Base-by-base conservation (phyloP, 2,888 invertebrate genomes). In the Mylabris sibirica region DNA sequence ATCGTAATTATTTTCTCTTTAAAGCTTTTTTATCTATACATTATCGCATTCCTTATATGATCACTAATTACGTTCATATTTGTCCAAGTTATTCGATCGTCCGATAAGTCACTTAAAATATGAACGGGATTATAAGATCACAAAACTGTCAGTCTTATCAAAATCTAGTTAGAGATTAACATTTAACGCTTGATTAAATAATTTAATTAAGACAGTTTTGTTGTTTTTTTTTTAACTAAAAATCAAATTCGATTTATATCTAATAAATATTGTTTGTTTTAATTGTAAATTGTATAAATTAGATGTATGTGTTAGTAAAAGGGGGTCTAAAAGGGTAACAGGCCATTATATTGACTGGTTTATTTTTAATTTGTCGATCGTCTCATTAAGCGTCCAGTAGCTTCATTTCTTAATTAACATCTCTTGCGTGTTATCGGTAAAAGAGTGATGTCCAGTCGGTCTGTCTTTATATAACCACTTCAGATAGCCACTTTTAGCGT, bases 321-420 rank as follows among this genome's bases (percentile, higher is more conserved):
- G 11, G 12, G 1, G 3, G 12, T 14, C 8, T 30, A 30, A 30
- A 30, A 30, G 30, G 30, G 30, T 30, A 30, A 14, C 14, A 57
- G 14, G 22, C 57, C 57, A 49, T 20, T 57, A 41, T 53, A 57
- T 57, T 57, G 71, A 75, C 75, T 74, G 75, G 77, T 78, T 78
- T 78, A 76, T 69, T 69, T 79, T 79, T 74, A 80, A 79, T 80
- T 80, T 80, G 79, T 79, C 77, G 72, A 74, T 78, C 77, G 77
- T 80, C 82, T 83, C 83, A 83, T 83, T 83, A 83, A 79, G 79
- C 80, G 80, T 81, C 79, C 83, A 80, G 83, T 83, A 83, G 83
- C 83, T 81, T 83, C 82, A 83, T 83, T 83, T 83, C 83, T 83
- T 83, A 83, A 83, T 83, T 83, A 83, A 83, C 82, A 81, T 82